Percentiles rank a stretch among this genome's conserved stretches.
phyloP scores from a whole-genome alignment of 2,888 invertebrate species.

The Trichogramma dendrolimi region DNA sequence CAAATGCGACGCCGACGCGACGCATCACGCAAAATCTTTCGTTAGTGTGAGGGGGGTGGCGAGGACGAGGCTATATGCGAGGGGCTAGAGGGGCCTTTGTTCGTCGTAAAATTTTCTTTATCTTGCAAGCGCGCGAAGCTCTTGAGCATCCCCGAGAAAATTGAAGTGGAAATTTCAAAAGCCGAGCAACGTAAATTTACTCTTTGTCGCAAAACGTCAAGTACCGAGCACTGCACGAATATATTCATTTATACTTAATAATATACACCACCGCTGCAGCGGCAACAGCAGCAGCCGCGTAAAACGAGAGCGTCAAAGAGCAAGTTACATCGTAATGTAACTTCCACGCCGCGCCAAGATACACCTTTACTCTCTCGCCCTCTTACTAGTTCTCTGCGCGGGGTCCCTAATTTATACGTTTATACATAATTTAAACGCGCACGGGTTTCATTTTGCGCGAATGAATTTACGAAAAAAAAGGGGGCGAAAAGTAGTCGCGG shows the following conservation, averaged over 20 bases:
- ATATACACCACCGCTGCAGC: not conserved
- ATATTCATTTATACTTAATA: conserved; percentile 16
- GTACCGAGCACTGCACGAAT: conserved; percentile 1
- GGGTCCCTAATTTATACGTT: too few species aligned
- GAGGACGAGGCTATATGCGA: too few species aligned
- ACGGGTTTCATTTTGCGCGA: not conserved
- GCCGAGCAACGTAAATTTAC: conserved; percentile 24
- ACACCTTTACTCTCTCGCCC: not conserved
- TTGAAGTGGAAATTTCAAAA: conserved; percentile 25
- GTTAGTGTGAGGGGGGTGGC: too few species aligned
- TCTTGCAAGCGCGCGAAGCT: conserved; percentile 10
- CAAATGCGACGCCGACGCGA: conserved; percentile 40
- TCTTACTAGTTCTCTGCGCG: not conserved
- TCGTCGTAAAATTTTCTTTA: conserved; percentile 26
- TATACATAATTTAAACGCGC: too few species aligned
- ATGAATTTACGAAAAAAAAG: not conserved
- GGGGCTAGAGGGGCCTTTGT: not conserved
- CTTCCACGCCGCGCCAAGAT: not conserved
- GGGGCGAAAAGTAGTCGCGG: not conserved
- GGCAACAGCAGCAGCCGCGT: too few species aligned
- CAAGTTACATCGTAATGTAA: too few species aligned
- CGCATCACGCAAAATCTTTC: too few species aligned
- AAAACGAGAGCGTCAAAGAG: too few species aligned
- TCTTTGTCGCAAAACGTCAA: conserved; percentile 22
- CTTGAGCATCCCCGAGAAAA: conserved; percentile 1